Evolutionary conservation across 2,797 vertebrate species (phyloP), one percentile per base, ranked within the genome.

Genomic region (Paedocypris micromegethes): DNA sequence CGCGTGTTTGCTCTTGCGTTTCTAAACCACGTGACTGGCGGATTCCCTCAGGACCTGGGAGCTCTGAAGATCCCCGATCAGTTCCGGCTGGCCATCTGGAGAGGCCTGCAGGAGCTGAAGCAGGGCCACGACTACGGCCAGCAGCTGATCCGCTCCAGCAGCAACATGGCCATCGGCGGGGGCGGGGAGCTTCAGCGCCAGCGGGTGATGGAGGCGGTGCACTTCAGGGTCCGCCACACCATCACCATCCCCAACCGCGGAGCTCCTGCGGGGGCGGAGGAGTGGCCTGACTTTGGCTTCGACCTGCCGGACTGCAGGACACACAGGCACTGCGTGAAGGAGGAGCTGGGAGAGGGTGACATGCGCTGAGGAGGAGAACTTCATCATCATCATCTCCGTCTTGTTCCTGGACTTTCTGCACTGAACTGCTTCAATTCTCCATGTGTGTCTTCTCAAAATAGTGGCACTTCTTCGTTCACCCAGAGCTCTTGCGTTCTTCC

Each of bases 201-300:
- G 84, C 92, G 97, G 0, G 95, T 99, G 76, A 98, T 99, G 97
- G 97, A 99, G 83, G 97, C 97, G 0, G 96, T 99, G 71, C 97
- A 98, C 58, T 98, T 98, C 81, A 91, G 94, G 0, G 97, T 98
- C 64, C 95, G 96, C 9, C 97, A 98, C 88, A 98, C 97, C 84
- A 97, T 99, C 84, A 98, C 97, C 76, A 97, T 99, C 83, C 97
- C 97, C 72, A 96, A 94, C 86, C 92, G 96, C 0, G 82, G 88
- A 0, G 84, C 85, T 45, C 42, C 85, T 0, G 48, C 85, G 0
- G 89, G 86, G 23, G 66, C 79, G 0, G 97, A 98, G 0, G 96
- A 99, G 41, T 99, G 97, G 97, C 89, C 93, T 0, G 97, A 99
- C 89, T 98, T 99, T 45, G 97, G 97, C 62, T 98, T 99, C 2